Base-by-base conservation (phyloP, 2,888 invertebrate species). In the Timema cristinae region DNA sequence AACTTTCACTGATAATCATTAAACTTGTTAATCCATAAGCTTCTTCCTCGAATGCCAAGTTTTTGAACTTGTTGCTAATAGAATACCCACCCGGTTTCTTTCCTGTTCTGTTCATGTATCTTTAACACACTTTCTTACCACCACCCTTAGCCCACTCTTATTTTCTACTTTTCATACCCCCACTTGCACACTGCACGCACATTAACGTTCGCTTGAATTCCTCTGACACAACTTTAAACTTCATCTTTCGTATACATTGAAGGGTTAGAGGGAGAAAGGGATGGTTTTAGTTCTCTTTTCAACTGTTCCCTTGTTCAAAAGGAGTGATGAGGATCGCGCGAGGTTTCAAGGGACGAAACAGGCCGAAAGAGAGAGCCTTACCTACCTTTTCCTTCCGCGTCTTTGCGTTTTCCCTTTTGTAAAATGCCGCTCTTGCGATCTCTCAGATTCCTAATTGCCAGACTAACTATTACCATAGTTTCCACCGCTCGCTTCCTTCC, bases 391-490 rank as follows among this genome's bases (percentile, higher is more conserved):
- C 63, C 63, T 63, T 63, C 63, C 63, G 63, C 63, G 8, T 63
- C 63, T 63, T 63, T 63, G 63, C 2, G 11, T 32, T 32, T 32
- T 63, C 63, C 47, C 63, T 63, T 63, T 63, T 63, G 63, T 63
- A 63, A 63, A 63, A 63, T n/a, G 32, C 63, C 63, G 63, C 63
- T 63, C 63, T 63, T 47, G 47, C 63, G 63, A 63, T 32, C 63
- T 32, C 32, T 47, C 47, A 48, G 63, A 47, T 63, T 63, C 63
- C 63, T 63, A 63, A 63, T 47, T 63, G 63, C 63, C 63, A 63
- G 63, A 63, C 63, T 63, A 63, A 63, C 63, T 63, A 63, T 63
- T 63, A 13, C 63, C 47, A 63, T 63, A 63, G 63, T 63, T 63
- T 70, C 66, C 66, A 48, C 52, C 70, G 2, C 70, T 48, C 51